These are phyloP conservation scores for Pitangus sulphuratus DNA, from an alignment of 2,797 vertebrate genomes.

Conservation along the genomic window DNA sequence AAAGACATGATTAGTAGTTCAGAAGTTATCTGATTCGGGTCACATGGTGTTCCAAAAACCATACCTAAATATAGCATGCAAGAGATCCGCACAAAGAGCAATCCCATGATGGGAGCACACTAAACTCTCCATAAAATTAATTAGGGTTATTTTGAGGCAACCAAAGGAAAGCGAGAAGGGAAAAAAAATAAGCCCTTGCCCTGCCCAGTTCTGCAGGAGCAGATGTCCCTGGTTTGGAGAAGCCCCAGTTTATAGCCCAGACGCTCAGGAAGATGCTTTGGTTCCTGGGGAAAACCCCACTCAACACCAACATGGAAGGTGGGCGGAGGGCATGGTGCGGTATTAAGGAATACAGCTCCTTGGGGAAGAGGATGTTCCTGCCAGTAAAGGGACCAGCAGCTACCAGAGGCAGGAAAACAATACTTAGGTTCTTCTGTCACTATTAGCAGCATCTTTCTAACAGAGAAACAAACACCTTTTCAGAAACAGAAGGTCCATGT, in stretches of 20 bases:
- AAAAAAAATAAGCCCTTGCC: not conserved
- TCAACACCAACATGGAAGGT: not conserved
- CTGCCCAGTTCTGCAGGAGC: not conserved
- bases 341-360: not conserved
- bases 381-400: not conserved
- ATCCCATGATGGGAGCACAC: conserved; percentile 56
- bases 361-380: not conserved
- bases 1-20: conserved; percentile 61
- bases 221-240: not conserved
- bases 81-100: conserved; percentile 53
- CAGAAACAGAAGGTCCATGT: not conserved
- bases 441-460: not conserved
- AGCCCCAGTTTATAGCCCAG: not conserved
- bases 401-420: not conserved
- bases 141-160: conserved; percentile 56
- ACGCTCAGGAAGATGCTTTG: not conserved
- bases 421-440: not conserved
- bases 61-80: conserved; percentile 63
- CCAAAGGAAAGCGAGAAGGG: not conserved
- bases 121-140: conserved; percentile 64
- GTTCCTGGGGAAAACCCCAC: not conserved
- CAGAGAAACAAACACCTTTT: not conserved
- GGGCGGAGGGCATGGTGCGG: not conserved
- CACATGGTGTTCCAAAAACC: conserved; percentile 68
- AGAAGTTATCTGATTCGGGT: conserved; percentile 68